Percentiles rank a stretch among this genome's conserved stretches.
These are phyloP conservation scores for Garrulus glandarius DNA, from an alignment of 2,797 vertebrate species.

Conservation along the genomic window DNA sequence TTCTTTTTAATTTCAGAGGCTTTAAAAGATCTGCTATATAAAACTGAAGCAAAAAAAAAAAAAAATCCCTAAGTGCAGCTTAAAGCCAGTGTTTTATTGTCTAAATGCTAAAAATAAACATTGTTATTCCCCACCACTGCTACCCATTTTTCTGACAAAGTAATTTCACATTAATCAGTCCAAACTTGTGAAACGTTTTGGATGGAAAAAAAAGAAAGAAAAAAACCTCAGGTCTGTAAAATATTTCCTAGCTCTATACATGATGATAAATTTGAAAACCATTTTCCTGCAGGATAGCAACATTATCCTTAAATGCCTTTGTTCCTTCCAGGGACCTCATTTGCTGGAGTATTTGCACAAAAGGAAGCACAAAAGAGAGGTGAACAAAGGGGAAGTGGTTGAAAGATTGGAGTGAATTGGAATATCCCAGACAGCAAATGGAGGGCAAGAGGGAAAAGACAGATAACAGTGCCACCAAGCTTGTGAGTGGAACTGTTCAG, in stretches of 20 bases:
- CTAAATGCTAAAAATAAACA: background rate
- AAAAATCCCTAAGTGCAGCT: background rate
- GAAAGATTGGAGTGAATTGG: conserved; percentile 15
- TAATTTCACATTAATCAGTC: background rate
- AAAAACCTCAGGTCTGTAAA: background rate
- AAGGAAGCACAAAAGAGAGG: conserved; percentile 32
- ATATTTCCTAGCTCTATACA: background rate
- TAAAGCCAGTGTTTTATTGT: background rate
- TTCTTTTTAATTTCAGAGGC: background rate
- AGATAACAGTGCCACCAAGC: conserved; percentile 13
- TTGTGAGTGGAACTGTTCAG: background rate
- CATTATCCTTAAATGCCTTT: conserved; percentile 34
- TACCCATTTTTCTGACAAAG: background rate
- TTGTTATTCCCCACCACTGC: background rate
- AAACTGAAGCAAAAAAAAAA: background rate
- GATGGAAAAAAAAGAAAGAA: background rate
- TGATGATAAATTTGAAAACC: background rate
- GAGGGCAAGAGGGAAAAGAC: background rate
- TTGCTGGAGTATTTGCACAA: conserved; percentile 32
- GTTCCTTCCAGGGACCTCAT: conserved; percentile 22
- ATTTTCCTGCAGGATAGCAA: background rate
- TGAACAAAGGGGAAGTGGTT: conserved; percentile 61
- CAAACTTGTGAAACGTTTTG: background rate
- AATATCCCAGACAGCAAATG: background rate
- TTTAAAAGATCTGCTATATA: background rate